Evolutionary conservation across 2,113 vertebrate genomes (phyloP).

Genomic region (Pterophyllum scalare): DNA sequence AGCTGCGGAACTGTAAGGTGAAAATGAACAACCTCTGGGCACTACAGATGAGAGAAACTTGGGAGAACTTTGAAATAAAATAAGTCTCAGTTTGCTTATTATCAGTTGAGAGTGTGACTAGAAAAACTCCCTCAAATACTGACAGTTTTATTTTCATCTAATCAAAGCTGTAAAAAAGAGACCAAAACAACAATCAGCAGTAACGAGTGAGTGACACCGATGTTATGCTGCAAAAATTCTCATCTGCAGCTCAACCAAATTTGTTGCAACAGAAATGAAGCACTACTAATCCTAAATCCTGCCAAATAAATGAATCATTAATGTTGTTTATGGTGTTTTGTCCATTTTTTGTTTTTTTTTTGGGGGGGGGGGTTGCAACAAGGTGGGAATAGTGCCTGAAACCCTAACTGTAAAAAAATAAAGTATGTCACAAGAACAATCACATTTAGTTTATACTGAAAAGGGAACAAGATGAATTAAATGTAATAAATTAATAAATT

Average conservation of each 20-base stretch:
- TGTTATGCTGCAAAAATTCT: neutral
- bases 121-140: neutral
- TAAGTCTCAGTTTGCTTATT: neutral
- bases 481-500: neutral
- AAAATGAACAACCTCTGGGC: neutral
- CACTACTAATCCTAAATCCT: neutral
- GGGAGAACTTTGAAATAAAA: neutral
- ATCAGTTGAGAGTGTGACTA: neutral
- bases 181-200: neutral
- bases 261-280: neutral
- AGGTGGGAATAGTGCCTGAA: neutral
- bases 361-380: neutral
- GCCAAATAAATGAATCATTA: neutral
- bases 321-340: neutral
- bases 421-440: neutral
- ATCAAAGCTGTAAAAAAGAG: neutral
- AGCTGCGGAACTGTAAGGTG: slow-evolving; percentile 1
- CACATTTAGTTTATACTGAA: neutral
- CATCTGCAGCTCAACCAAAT: neutral
- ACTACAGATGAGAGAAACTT: neutral
- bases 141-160: neutral
- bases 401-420: neutral
- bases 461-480: neutral
- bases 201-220: neutral
- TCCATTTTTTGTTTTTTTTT: neutral